Percentiles rank a stretch among this genome's conserved stretches.
Conservation (phyloP, 2,113 vertebrate genomes). For the Ceuthmochares aereus region DNA sequence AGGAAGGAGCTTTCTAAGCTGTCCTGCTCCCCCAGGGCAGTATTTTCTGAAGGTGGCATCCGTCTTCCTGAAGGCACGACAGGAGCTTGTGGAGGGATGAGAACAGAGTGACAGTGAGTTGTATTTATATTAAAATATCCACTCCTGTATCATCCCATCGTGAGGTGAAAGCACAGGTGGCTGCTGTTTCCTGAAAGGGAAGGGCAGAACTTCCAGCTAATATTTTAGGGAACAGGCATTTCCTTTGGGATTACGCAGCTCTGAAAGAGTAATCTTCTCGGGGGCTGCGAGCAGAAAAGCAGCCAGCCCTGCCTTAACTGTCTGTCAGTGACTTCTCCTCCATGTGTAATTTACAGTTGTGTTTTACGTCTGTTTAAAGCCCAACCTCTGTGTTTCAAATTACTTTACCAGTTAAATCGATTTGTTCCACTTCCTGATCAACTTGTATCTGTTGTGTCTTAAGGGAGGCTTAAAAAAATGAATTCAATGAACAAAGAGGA, state of each 20-base stretch:
- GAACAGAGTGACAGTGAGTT: background rate
- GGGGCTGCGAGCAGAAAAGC: background rate
- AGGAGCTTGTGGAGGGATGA: background rate
- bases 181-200: background rate
- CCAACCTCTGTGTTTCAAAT: background rate
- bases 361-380: background rate
- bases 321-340: background rate
- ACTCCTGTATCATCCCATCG: background rate
- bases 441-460: background rate
- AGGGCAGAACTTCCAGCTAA: background rate
- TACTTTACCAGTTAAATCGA: background rate
- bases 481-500: background rate
- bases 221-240: conserved; percentile 2
- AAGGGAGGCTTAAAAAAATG: background rate
- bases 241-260: background rate
- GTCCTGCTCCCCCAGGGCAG: no score
- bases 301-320: background rate
- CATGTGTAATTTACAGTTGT: background rate
- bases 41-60: background rate
- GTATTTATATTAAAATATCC: background rate
- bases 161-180: background rate
- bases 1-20: background rate
- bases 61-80: background rate
- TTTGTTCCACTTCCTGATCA: background rate
- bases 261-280: background rate